Base-by-base conservation (phyloP, 2,113 vertebrate species). In the Tragelaphus buxtoni region DNA sequence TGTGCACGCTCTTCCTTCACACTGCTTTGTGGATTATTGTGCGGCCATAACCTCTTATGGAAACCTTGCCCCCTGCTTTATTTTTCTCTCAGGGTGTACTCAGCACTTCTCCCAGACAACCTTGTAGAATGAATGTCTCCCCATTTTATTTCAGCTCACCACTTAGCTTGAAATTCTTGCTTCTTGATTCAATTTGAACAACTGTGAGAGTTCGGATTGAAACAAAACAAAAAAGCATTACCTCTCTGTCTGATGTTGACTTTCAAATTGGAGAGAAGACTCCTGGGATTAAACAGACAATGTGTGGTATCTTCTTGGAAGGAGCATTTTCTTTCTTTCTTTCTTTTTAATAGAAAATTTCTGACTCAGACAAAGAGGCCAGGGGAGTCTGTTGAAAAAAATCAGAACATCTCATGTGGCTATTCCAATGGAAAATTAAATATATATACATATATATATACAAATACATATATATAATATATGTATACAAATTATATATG, bases 341-440 rank as follows among this genome's bases (percentile, higher is more conserved):
- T 88, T 85, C 97, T 98, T 98, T 98, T 98, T 98, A 98, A 98
- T 98, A 98, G 98, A 98, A 98, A 98, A 97, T 94, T 98, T 98
- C 98, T 98, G 97, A 98, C 97, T 95, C 97, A 98, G 97, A 98
- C 95, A 97, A 97, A 98, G 98, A 98, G 72, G 92, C 96, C 82
- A 95, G 94, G 79, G 69, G 93, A 97, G 90, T 97, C 94, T 96
- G 90, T 96, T 96, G 95, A 97, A 98, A 98, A 98, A 95, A 42
- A 90, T 63, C 51, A 92, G 91, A 97, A 80, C 91, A 97, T 97
- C 97, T 98, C 97, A 51, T 96, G 97, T 96, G 97, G 91, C 88
- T 98, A 88, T 96, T 88, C 45, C 81, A 96, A 84, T n/a, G 53
- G 93, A 88, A 98, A 97, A 97, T 45, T 24, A 42, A 42, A 42